phyloP scores from a whole-genome alignment of 2,888 invertebrate species.

The Linnaemya vulpina region DNA sequence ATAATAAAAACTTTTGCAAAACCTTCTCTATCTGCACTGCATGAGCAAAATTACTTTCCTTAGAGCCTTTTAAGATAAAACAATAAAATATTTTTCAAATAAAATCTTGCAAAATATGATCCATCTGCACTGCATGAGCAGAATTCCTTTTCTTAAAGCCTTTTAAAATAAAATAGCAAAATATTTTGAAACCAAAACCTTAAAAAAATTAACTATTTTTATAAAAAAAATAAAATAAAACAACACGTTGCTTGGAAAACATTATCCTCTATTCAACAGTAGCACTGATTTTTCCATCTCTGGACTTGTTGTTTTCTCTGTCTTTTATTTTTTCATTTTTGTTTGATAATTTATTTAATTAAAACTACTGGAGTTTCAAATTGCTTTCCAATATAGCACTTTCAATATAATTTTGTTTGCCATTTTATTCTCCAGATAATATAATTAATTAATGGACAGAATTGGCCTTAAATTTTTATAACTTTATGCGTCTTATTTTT shows the following conservation, averaged over 20 bases:
- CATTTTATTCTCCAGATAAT: conserved; percentile 44
- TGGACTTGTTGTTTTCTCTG: background rate
- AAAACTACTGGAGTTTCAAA: conserved; percentile 56
- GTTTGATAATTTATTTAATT: conserved; percentile 61
- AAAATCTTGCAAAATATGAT: too few relatives aligned
- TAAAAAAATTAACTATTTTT: too few relatives aligned
- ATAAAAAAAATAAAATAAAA: background rate
- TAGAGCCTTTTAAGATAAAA: too few relatives aligned
- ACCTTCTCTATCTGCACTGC: too few relatives aligned
- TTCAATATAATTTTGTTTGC: background rate
- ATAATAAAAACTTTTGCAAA: too few relatives aligned
- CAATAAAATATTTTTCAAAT: too few relatives aligned
- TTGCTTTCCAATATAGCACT: conserved; percentile 56
- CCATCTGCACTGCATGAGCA: too few relatives aligned
- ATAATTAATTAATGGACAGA: conserved; percentile 56
- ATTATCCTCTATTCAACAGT: background rate
- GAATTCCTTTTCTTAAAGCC: too few relatives aligned
- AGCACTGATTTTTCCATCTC: background rate
- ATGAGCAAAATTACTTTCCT: too few relatives aligned
- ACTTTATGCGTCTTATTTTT: background rate
- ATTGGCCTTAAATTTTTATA: conserved; percentile 48
- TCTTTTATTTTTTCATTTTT: background rate
- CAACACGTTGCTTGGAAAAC: background rate
- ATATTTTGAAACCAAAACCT: too few relatives aligned
- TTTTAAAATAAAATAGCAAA: too few relatives aligned